Conservation (phyloP, 2,888 invertebrate genomes). For the Agrochola macilenta region DNA sequence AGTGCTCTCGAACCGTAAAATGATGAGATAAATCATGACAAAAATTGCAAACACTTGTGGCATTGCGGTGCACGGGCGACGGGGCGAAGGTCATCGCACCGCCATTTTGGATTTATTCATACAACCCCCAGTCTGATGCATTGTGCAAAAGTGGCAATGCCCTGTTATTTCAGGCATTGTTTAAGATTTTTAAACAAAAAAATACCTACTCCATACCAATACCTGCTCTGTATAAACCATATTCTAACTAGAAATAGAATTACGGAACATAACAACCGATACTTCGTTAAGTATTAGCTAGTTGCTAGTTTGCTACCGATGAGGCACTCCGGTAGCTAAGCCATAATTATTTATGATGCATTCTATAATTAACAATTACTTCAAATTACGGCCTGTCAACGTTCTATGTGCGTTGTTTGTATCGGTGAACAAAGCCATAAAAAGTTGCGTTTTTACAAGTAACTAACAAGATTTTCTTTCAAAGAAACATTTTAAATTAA, state of each 20-base stretch:
- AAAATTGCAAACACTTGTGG: conserved; percentile 64
- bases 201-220: background rate
- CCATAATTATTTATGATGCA: conserved; percentile 59
- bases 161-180: conserved; percentile 34
- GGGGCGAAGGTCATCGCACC: conserved; percentile 67
- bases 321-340: conserved; percentile 49
- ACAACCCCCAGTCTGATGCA: conserved; percentile 54
- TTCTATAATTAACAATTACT: conserved; percentile 61
- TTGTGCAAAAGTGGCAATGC: conserved; percentile 45
- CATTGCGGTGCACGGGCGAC: conserved; percentile 62
- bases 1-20: conserved; percentile 58
- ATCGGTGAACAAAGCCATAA: conserved; percentile 32
- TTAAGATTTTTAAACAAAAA: background rate
- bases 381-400: conserved; percentile 62
- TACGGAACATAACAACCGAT: conserved; percentile 13
- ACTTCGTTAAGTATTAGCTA: conserved; percentile 9
- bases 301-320: conserved; percentile 37
- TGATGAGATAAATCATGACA: conserved; percentile 62
- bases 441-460: conserved; percentile 20
- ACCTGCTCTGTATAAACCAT: background rate
- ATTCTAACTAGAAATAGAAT: conserved; percentile 22
- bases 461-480: conserved; percentile 17
- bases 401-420: conserved; percentile 18
- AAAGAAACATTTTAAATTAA: conserved; percentile 9
- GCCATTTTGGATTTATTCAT: conserved; percentile 61